Base-by-base conservation (phyloP, 2,113 vertebrate genomes). In the Cottus gobio region DNA sequence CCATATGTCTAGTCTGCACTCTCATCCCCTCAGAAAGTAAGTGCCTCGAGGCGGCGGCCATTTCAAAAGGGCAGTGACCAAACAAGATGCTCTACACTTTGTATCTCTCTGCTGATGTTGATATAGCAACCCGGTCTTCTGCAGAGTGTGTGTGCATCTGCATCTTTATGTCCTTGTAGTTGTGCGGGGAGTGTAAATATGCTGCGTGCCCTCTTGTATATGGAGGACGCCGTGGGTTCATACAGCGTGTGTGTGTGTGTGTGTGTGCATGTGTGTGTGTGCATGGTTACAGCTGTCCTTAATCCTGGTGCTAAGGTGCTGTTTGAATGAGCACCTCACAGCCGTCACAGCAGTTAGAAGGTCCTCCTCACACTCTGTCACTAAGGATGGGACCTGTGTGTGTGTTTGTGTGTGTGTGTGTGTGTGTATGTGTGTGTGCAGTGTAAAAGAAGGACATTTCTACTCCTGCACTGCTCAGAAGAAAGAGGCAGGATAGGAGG, bases 71-170 rank as follows among this genome's bases (percentile, higher is more conserved):
- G 46, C 81, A 83, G 64, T 80, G 82, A 77, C 79, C 77, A 87
- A 89, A 91, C 87, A 90, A 86, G 76, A 87, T 79, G 71, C 80
- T 80, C 12, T 3, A 48, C 46, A 48, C 6, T 50, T 72, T 82
- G 71, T 84, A 85, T 82, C 66, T 60, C 64, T 84, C 64, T 16
- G 50, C 50, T 76, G 46, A 77, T 24, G 85, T 90, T 85, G 80
- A 86, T 54, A 90, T 91, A 78, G 88, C 80, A 89, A 89, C 86
- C 62, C 4, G 50, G 58, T 76, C 72, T 67, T 84, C 72, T 81
- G 76, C 42, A 69, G 30, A 54, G 39, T 26, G 61, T 71, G 61
- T 71, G 62, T 70, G 71, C 48, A 48, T 46, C 44, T 52, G 63
- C 24, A 64, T 72, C 16, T 36, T 13, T 18, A 9, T n/a, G 48